phyloP scores from a whole-genome alignment of 2,113 vertebrate species.

The Anhinga anhinga region DNA sequence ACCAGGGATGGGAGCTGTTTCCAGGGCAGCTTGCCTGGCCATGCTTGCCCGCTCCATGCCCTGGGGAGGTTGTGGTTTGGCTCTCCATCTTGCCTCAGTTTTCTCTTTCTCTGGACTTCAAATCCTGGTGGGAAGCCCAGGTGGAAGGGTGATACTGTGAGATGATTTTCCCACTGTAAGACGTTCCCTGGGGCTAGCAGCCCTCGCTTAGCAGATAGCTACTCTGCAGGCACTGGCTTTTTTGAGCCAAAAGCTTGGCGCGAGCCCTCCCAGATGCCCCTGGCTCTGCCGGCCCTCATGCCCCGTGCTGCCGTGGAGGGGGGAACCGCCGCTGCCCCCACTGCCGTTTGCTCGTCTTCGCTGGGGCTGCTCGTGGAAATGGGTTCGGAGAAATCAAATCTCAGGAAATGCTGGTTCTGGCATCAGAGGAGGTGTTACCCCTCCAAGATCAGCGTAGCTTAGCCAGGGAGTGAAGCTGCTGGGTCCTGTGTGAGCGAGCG shows the following conservation, averaged over 20 bases:
- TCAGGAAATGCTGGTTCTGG: neutral
- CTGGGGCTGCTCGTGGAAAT: neutral
- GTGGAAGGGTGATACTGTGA: no score
- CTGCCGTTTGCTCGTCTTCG: rapidly evolving
- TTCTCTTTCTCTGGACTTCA: no score
- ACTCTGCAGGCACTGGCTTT: no score
- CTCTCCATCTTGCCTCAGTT: no score
- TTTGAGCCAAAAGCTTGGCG: neutral
- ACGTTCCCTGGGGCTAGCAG: neutral
- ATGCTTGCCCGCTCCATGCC: no score
- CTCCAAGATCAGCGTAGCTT: neutral
- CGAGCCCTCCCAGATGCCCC: neutral
- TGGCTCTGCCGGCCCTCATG: neutral
- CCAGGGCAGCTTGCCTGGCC: no score
- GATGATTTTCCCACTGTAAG: neutral
- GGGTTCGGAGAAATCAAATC: neutral
- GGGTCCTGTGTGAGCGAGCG: neutral
- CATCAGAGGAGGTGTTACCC: rapidly evolving
- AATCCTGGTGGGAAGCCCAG: no score
- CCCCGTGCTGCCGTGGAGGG: rapidly evolving
- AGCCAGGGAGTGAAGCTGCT: rapidly evolving
- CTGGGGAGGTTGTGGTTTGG: no score
- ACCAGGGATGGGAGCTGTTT: no score
- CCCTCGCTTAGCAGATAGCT: rapidly evolving
- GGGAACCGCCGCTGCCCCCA: rapidly evolving